Evolutionary conservation across 1,140 invertebrate species (phyloP), one percentile per base, ranked within the genome.

Genomic region (Drosophila novamexicana): DNA sequence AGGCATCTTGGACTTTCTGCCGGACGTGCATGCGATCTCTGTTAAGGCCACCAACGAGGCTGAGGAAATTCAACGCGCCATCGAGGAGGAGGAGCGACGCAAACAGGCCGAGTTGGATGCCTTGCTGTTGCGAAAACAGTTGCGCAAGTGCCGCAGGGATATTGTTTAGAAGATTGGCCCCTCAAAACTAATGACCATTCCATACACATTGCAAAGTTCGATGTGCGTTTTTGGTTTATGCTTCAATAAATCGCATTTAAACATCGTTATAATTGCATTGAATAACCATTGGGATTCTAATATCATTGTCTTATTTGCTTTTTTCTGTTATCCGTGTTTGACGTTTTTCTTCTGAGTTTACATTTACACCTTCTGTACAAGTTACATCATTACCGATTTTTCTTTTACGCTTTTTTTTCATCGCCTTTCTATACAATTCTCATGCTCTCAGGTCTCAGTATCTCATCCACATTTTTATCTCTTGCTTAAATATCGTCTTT

Each of bases 81-180:
- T 90, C 1, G 91, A 91, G 53, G 89, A 84, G 54, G 91, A 92
- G 49, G 91, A 92, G 37, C 65, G 58, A 1, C 73, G 71, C 8
- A 81, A 75, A 47, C 77, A 88, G 40, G 85, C 79, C n/a, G 91
- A 86, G 29, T 10, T 75, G 12, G 58, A 88, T 62, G 85, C 82
- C 0, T 4, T 92, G 1, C 29, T 91, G 0, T 36, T 90, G 63
- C 84, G 82, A 7, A 92, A 92, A 44, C 80, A 88, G 34, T 32
- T 92, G 40, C 85, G 91, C 49, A 92, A 92, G 65, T 91, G 91
- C 54, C 88, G 91, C 32, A 67, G 79, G 54, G 91, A 92, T 73
- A 92, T 92, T 50, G 56, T 89, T 2, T 84, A 77, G 57, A 18
- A 14, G 47, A 57, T 4, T 50, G 0, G 6, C 16, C 1, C 45